Evolutionary conservation across 2,888 invertebrate species (phyloP), one percentile per base, ranked within the genome.

Genomic region (Ophraella communa): DNA sequence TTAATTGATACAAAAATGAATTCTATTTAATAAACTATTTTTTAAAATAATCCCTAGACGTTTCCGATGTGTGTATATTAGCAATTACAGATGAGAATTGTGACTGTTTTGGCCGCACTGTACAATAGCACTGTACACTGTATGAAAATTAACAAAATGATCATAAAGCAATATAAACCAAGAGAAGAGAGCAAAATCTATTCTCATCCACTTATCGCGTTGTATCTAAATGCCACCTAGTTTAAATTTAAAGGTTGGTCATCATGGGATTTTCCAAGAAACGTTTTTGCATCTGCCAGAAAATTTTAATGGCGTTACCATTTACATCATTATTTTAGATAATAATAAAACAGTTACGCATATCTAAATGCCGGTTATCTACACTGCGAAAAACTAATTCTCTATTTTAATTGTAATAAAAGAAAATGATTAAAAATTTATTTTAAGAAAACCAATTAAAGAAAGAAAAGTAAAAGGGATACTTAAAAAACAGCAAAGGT

Each of bases 201-300:
- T 49, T 49, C 49, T 49, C 49, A 49, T 49, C 49, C 24, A 49
- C 24, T 49, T 49, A 49, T 49, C 49, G 21, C 49, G 49, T 21
- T 27, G 23, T 23, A 59, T 51, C 59, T 59, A 60, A 45, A 60
- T 60, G 53, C 30, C 52, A 42, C 52, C 39, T 52, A 60, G 60
- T 60, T 60, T 60, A 60, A 60, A 60, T 60, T 44, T 60, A 60
- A 60, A 60, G 60, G 30, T 18, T 42, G 52, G 60, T 52, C 52
- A 60, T 60, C 60, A 60, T 60, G 60, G 60, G 60, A 60, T 60
- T 60, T 60, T 60, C 60, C 60, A 60, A 52, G 60, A 60, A 52
- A 60, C 44, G 30, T 30, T 60, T 33, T 27, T 52, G 33, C 60
- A 60, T 60, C 52, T 60, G 60, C 44, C 52, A 60, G 52, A 51